Percentiles rank a stretch among this genome's conserved stretches.
Conservation (phyloP, 2,888 invertebrate genomes). For the Dascillus cervinus region DNA sequence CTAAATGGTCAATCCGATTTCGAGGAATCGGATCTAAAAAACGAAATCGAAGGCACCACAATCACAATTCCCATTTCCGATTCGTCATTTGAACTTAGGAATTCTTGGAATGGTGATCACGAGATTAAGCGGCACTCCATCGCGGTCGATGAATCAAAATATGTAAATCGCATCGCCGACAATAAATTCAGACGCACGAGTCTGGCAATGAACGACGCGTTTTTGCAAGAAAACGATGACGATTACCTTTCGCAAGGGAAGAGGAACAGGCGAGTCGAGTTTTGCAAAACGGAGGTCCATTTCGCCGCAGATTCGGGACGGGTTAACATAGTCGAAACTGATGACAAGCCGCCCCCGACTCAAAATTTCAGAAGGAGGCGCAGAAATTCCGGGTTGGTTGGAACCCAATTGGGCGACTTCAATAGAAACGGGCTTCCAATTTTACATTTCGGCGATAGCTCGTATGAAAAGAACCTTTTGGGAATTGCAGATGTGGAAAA, state of each 20-base stretch:
- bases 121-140: conserved; percentile 48
- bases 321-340: conserved; percentile 81
- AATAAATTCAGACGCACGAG: conserved; percentile 29
- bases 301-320: conserved; percentile 79
- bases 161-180: conserved; percentile 37
- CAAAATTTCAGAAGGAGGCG: conserved; percentile 69
- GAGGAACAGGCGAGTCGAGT: conserved; percentile 69
- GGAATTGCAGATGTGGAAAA: conserved; percentile 18
- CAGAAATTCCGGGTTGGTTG: conserved; percentile 47
- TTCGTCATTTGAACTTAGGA: conserved; percentile 4
- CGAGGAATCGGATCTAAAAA: conserved; percentile 1
- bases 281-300: conserved; percentile 83
- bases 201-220: conserved; percentile 24
- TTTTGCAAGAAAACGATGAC: conserved; percentile 18
- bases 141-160: conserved; percentile 50
- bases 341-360: conserved; percentile 79
- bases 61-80: conserved; percentile 35
- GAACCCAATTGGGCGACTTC: conserved; percentile 31
- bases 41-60: conserved; percentile 32
- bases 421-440: conserved; percentile 46
- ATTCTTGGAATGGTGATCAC: conserved; percentile 7
- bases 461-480: conserved; percentile 42
- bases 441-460: conserved; percentile 59
- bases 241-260: conserved; percentile 41
- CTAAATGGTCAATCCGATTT: conserved; percentile 2